Evolutionary conservation across 92 coral and sea anemone species (phyloP).

Genomic region (Palythoa caribaeorum): DNA sequence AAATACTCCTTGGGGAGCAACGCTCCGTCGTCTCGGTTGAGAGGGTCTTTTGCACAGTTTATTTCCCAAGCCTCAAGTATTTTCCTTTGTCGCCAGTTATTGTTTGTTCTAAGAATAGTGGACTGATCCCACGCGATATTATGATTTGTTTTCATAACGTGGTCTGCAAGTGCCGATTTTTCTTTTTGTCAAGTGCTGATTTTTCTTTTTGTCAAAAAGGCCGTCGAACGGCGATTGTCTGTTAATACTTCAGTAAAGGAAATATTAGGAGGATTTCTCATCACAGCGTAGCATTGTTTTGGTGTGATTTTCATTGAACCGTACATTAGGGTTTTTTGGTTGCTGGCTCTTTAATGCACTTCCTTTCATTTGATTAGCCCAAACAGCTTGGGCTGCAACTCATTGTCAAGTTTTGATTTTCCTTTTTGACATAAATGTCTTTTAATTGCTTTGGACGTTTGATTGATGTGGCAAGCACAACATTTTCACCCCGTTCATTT

Average conservation of each 20-base stretch:
- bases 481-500: background rate
- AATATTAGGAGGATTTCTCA: background rate
- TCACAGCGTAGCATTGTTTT: background rate
- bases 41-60: too few species aligned
- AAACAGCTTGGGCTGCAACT: background rate
- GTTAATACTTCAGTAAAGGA: background rate
- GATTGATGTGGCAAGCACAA: background rate
- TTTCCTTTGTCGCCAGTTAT: too few species aligned
- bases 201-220: background rate
- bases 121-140: too few species aligned
- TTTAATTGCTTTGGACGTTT: constrained; percentile 11
- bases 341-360: constrained; percentile 30
- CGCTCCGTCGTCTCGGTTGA: too few species aligned
- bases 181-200: constrained; percentile 1
- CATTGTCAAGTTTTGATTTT: constrained; percentile 2
- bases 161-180: too few species aligned
- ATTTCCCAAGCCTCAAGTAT: too few species aligned
- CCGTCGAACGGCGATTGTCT: constrained; percentile 1
- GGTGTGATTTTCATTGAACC: constrained; percentile 21
- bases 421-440: background rate
- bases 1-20: too few species aligned
- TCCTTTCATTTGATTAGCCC: constrained; percentile 18
- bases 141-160: too few species aligned
- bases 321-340: constrained; percentile 16
- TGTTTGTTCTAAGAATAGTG: too few species aligned